Conservation (phyloP, 2,888 invertebrate genomes). For the Nomada goodeniana region DNA sequence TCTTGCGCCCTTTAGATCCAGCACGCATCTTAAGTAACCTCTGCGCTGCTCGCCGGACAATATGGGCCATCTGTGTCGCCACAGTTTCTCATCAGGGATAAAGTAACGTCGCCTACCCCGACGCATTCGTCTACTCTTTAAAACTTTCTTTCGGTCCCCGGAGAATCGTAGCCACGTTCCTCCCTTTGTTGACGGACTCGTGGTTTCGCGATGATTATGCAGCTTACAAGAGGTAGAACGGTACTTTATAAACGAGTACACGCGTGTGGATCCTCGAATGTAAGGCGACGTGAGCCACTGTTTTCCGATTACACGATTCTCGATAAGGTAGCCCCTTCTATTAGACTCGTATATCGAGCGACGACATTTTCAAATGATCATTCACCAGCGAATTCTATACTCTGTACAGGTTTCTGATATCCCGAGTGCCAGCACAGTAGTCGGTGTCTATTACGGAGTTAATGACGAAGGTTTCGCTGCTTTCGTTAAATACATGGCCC, state of each 20-base stretch:
- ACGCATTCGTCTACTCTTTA: constrained; percentile 18
- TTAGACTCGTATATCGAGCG: not conserved
- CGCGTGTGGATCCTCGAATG: constrained; percentile 1
- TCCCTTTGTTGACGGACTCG: constrained; percentile 6
- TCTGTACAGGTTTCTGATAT: not conserved
- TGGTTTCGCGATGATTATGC: constrained; percentile 17
- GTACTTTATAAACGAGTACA: constrained; percentile 3
- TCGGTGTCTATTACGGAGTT: too few species aligned
- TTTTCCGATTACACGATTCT: constrained; percentile 9
- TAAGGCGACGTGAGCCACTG: constrained; percentile 5
- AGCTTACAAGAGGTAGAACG: not conserved
- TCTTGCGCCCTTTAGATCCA: too few species aligned
- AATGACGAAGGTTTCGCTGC: not conserved
- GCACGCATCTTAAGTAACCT: not conserved
- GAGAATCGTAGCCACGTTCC: not conserved
- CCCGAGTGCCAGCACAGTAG: too few species aligned
- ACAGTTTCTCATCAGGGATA: not conserved
- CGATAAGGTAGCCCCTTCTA: not conserved
- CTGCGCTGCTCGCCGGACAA: not conserved
- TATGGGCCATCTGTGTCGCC: not conserved
- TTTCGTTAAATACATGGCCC: not conserved
- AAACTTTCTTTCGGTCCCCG: constrained; percentile 13
- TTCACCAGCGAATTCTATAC: not conserved
- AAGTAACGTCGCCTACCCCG: not conserved
- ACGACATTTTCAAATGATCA: not conserved